Evolutionary conservation across 2,113 vertebrate species (phyloP), one percentile per base, ranked within the genome.

Genomic region (Corythaeola cristata): DNA sequence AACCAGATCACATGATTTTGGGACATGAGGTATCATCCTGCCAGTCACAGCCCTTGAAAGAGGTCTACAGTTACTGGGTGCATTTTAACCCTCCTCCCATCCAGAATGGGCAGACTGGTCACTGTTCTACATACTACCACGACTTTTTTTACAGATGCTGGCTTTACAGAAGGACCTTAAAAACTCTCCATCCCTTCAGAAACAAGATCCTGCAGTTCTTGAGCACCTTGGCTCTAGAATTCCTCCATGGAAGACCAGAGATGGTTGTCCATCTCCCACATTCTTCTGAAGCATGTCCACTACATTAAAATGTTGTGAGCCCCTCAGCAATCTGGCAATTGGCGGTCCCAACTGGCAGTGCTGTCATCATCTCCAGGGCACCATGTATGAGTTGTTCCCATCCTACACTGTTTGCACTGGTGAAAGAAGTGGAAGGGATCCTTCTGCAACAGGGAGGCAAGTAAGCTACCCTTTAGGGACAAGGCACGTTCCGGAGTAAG

Each of bases 71-170:
- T 8, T 44, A 19, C 11, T 35, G 17, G 55, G 12, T 20, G 28
- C 11, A 5, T 33, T 47, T 37, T 12, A 13, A 8, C 10, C 39
- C 23, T 24, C 15, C 30, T 79, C 59, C 17, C 30, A 33, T 4
- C 22, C 49, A 4, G 6, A 20, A 5, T 13, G 55, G 26, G 6
- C 33, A 37, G 24, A 5, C 11, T 32, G 49, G 27, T 53, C 39
- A 64, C 75, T 2, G 8, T 10, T 35, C 4, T 3, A 8, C 21
- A 39, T 15, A 10, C 9, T 24, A 22, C n/a, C n/a, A 20, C 0
- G 2, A 8, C 5, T 30, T 20, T 23, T 79, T 45, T 68, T 5
- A 59, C 8, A 12, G 3, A 9, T 37, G 26, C 9, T 69, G 41
- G 7, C 23, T 37, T 47, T 53, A 53, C 20, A 67, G 55, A 59